Evolutionary conservation across 2,797 vertebrate species (phyloP).

Genomic region (Jordanella pulchra): DNA sequence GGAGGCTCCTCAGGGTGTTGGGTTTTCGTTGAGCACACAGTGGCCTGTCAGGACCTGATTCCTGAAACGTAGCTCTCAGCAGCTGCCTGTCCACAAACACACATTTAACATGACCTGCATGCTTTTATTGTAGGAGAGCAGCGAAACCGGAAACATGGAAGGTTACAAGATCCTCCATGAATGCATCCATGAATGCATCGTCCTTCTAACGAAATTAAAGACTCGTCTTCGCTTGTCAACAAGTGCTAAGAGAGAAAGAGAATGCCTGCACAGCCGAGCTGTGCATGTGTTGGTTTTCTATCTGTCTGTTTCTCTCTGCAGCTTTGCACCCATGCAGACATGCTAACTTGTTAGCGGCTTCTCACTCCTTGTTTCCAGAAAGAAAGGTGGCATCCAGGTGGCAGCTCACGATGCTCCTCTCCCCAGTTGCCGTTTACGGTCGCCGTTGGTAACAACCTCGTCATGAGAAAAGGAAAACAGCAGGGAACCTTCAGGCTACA

Average conservation of each 20-base stretch:
- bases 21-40: slow-evolving; percentile 1
- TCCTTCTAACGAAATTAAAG: not conserved
- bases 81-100: not conserved
- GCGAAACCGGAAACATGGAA: not conserved
- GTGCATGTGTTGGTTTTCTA: slow-evolving; percentile 27
- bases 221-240: slow-evolving; percentile 34
- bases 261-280: slow-evolving; percentile 22
- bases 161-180: not conserved
- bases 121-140: not conserved
- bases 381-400: slow-evolving; percentile 78
- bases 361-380: slow-evolving; percentile 75
- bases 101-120: not conserved
- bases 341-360: slow-evolving; percentile 81
- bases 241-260: slow-evolving; percentile 45
- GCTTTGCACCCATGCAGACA: slow-evolving; percentile 76
- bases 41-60: slow-evolving; percentile 33
- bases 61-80: slow-evolving; percentile 9
- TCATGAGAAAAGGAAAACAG: slow-evolving; percentile 35
- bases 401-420: slow-evolving; percentile 70
- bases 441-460: slow-evolving; percentile 49
- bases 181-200: slow-evolving; percentile 1
- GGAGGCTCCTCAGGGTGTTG: slow-evolving; percentile 7
- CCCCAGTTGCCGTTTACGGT: slow-evolving; percentile 49
- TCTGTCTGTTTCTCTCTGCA: slow-evolving; percentile 24
- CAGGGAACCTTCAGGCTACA: slow-evolving; percentile 20